Conservation (phyloP, 2,888 invertebrate genomes). For the Drosophila colorata region DNA sequence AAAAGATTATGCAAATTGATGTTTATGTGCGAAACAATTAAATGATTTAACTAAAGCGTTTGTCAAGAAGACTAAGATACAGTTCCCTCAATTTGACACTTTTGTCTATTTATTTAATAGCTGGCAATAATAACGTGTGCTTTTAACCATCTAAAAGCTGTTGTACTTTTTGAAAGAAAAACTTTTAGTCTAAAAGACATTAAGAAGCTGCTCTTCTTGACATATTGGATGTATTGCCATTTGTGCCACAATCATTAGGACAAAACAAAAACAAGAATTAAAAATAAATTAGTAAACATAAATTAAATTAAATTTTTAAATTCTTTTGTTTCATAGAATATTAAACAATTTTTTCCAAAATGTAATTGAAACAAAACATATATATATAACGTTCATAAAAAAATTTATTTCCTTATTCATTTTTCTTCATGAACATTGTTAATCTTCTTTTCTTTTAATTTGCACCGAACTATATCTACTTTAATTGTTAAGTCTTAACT, state of each 20-base stretch:
- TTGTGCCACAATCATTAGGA: background rate
- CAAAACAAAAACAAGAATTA: background rate
- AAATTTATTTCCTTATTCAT: no score
- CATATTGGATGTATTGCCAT: background rate
- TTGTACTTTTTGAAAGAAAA: constrained; percentile 13
- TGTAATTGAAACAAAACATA: no score
- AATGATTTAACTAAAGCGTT: constrained; percentile 43
- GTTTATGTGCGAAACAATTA: constrained; percentile 51
- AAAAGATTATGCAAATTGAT: constrained; percentile 48
- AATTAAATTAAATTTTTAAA: no score
- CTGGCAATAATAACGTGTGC: constrained; percentile 29
- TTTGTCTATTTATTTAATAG: constrained; percentile 42
- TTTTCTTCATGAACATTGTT: no score
- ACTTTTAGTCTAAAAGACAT: background rate
- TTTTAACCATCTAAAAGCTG: constrained; percentile 6
- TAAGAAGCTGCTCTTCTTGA: background rate
- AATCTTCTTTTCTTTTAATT: no score
- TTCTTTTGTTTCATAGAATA: no score
- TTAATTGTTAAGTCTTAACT: no score
- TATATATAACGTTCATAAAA: no score
- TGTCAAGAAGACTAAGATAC: constrained; percentile 16
- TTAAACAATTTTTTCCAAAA: no score
- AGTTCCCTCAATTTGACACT: constrained; percentile 28
- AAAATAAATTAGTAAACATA: no score
- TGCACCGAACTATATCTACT: no score